phyloP scores from a whole-genome alignment of 1,140 invertebrate species.

The Hypsibius dujardini region DNA sequence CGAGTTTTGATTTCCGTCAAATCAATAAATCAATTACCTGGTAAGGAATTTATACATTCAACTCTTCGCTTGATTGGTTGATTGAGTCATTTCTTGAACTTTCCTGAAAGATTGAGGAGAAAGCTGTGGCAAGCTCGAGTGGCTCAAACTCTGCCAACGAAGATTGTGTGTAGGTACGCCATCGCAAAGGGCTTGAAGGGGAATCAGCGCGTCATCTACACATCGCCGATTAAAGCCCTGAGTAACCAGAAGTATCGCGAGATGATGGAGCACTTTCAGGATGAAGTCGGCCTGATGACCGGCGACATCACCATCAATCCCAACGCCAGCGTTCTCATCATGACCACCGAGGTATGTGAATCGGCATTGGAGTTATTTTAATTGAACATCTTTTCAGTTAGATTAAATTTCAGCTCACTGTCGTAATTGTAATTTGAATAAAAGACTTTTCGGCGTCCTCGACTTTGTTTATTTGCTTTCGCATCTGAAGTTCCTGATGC shows the following conservation, averaged over 20 bases:
- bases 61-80: too few relatives aligned
- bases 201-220: constrained; percentile 89
- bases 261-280: constrained; percentile 83
- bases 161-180: constrained; percentile 39
- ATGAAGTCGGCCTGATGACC: constrained; percentile 88
- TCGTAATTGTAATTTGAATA: constrained; percentile 17
- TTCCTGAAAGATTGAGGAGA: too few relatives aligned
- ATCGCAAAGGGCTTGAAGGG: constrained; percentile 49
- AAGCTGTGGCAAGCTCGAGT: too few relatives aligned
- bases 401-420: constrained; percentile 21
- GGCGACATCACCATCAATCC: constrained; percentile 99
- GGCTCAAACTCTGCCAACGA: too few relatives aligned
- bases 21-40: constrained; percentile 47
- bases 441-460: background rate
- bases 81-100: too few relatives aligned
- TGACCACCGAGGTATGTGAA: constrained; percentile 78
- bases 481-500: too few relatives aligned
- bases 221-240: constrained; percentile 95
- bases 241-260: constrained; percentile 99
- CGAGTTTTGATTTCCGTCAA: too few relatives aligned
- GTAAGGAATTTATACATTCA: constrained; percentile 43
- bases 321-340: constrained; percentile 86
- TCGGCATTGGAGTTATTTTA: too few relatives aligned
- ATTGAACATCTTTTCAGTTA: constrained; percentile 5
- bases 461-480: background rate